Conservation (phyloP, 2,888 invertebrate species). For the Ptychoptera albimana region DNA sequence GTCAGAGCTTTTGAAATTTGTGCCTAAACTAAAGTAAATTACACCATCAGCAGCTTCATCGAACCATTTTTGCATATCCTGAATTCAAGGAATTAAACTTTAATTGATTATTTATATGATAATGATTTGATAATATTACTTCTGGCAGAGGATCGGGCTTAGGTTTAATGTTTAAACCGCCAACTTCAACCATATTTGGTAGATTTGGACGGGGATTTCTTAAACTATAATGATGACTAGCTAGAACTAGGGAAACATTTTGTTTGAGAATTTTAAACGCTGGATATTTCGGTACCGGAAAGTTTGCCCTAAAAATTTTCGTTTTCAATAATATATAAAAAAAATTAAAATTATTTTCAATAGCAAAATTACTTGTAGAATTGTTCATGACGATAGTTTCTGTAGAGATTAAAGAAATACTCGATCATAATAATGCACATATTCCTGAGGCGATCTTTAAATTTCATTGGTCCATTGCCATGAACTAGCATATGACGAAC, state of each 20-base stretch:
- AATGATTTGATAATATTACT: slow-evolving; percentile 10
- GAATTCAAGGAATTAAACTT: slow-evolving; percentile 19
- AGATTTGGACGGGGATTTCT: slow-evolving; percentile 24
- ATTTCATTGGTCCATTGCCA: slow-evolving; percentile 10
- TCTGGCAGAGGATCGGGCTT: slow-evolving; percentile 19
- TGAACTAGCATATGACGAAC: slow-evolving; percentile 15
- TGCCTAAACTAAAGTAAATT: slow-evolving; percentile 35
- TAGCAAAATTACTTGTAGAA: too few species aligned
- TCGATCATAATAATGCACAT: slow-evolving; percentile 4
- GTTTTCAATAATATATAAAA: not conserved
- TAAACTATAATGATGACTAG: slow-evolving; percentile 25
- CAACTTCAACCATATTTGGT: slow-evolving; percentile 29
- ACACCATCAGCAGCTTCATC: slow-evolving; percentile 29
- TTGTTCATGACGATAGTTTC: too few species aligned
- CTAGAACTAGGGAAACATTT: slow-evolving; percentile 21
- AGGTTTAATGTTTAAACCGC: slow-evolving; percentile 27
- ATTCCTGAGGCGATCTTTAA: slow-evolving; percentile 15
- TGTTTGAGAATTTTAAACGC: slow-evolving; percentile 14
- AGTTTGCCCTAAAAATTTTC: slow-evolving; percentile 18
- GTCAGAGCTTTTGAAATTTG: slow-evolving; percentile 21
- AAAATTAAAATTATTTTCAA: too few species aligned
- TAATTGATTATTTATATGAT: not conserved
- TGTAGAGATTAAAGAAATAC: not conserved
- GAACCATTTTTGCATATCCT: slow-evolving; percentile 28
- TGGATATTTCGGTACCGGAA: slow-evolving; percentile 18